Evolutionary conservation across 1,140 invertebrate genomes (phyloP).

Genomic region (Caenorhabditis inopinata): DNA sequence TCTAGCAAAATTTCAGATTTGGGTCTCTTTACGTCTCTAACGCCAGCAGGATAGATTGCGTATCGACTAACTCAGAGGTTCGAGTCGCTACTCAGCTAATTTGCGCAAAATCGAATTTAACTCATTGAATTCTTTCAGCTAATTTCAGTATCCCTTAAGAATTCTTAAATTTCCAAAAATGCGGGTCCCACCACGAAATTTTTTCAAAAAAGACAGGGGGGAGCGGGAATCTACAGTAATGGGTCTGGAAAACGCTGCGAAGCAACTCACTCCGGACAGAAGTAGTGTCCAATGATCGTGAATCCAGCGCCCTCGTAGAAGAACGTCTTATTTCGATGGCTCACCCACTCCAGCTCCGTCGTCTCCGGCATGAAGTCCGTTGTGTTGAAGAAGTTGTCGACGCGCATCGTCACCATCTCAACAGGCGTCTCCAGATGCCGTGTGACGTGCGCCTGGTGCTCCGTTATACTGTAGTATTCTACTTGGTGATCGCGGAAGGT

Average conservation of each 20-base stretch:
- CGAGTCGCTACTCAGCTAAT: too few relatives aligned
- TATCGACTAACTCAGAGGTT: too few relatives aligned
- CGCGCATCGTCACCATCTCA: neutral
- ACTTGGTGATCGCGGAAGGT: neutral
- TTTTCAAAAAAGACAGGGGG: too few relatives aligned
- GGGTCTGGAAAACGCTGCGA: neutral
- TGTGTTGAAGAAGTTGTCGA: constrained; percentile 2
- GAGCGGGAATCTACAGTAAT: too few relatives aligned
- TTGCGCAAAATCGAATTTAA: too few relatives aligned
- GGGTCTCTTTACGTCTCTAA: too few relatives aligned
- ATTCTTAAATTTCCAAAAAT: too few relatives aligned
- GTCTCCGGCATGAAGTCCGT: constrained; percentile 8
- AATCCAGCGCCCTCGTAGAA: neutral
- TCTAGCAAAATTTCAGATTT: too few relatives aligned
- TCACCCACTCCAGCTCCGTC: neutral
- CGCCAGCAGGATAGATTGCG: too few relatives aligned
- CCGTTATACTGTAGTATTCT: neutral
- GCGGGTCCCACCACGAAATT: too few relatives aligned
- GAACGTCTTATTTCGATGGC: neutral
- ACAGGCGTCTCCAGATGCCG: neutral
- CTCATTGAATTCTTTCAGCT: too few relatives aligned
- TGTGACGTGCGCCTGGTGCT: neutral
- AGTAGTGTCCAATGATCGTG: neutral
- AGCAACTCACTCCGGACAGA: neutral
- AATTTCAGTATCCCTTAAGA: too few relatives aligned